Percentiles rank a stretch among this genome's conserved stretches.
Conservation (phyloP, 2,797 vertebrate genomes). For the Denticeps clupeoides region DNA sequence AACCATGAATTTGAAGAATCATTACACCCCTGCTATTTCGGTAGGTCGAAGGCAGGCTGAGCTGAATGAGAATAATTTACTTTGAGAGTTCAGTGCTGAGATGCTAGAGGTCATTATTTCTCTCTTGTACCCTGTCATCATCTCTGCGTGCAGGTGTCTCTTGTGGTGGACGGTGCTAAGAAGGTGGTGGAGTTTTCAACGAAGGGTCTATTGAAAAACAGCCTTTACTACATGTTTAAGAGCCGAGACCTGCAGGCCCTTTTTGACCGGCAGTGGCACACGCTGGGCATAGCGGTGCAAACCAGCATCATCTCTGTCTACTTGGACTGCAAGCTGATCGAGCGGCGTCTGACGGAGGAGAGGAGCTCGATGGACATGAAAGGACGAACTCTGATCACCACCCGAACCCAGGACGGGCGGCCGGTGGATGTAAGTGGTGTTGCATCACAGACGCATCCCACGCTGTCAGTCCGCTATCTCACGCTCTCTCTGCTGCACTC, state of each 20-base stretch:
- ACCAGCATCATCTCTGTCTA: constrained; percentile 71
- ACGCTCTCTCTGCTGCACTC: constrained; percentile 12
- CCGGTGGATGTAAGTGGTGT: constrained; percentile 85
- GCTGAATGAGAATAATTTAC: too few species aligned
- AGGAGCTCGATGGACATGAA: constrained; percentile 58
- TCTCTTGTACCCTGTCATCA: neutral
- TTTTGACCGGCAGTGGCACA: constrained; percentile 96
- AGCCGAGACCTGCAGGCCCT: constrained; percentile 79
- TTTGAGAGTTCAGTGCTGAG: too few species aligned
- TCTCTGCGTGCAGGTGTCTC: constrained; percentile 61
- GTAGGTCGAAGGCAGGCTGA: too few species aligned
- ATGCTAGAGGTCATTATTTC: neutral
- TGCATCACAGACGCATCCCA: neutral
- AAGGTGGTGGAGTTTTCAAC: constrained; percentile 78
- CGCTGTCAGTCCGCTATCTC: neutral
- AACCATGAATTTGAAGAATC: too few species aligned
- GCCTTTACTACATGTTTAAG: constrained; percentile 77
- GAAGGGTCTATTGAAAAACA: constrained; percentile 58
- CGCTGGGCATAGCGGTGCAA: constrained; percentile 76
- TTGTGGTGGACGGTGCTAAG: constrained; percentile 79
- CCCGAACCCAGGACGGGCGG: constrained; percentile 72
- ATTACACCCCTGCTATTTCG: too few species aligned
- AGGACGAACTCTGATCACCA: constrained; percentile 75
- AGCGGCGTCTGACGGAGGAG: constrained; percentile 65
- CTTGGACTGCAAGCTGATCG: constrained; percentile 84